These are phyloP conservation scores for Craseonycteris thonglongyai DNA, from an alignment of 2,113 vertebrate species.

Conservation along the genomic window DNA sequence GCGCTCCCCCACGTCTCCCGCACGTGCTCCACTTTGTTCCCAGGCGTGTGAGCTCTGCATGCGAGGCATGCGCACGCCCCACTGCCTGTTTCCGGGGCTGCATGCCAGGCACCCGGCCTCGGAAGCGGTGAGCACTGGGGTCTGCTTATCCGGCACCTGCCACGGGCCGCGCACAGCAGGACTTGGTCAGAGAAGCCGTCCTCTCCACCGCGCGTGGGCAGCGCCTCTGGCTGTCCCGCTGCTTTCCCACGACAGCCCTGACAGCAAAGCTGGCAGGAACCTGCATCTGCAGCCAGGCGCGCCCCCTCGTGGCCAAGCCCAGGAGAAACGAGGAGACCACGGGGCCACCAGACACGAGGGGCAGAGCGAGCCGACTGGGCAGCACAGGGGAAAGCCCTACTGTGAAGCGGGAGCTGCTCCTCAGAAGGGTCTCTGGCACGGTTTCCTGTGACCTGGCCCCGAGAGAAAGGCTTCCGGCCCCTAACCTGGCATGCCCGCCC, in stretches of 20 bases:
- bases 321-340: neutral
- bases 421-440: neutral
- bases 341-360: neutral
- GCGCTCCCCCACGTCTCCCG: accelerated
- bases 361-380: neutral
- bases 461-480: too few species aligned
- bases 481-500: neutral
- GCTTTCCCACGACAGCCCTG: neutral
- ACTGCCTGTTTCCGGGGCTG: too few species aligned
- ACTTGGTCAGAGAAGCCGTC: neutral
- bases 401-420: too few species aligned
- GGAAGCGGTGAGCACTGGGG: accelerated
- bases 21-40: accelerated
- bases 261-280: neutral
- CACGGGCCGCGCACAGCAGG: accelerated
- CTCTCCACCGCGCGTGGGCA: neutral
- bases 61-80: too few species aligned
- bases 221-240: too few species aligned
- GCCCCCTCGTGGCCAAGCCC: neutral
- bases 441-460: too few species aligned
- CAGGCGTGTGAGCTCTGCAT: too few species aligned
- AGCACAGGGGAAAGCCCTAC: neutral
- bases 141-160: neutral
- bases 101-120: too few species aligned
- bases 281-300: neutral